Percentiles rank a stretch among this genome's conserved stretches.
Conservation (phyloP, 2,888 invertebrate genomes). For the Dicranocentrus wangi region DNA sequence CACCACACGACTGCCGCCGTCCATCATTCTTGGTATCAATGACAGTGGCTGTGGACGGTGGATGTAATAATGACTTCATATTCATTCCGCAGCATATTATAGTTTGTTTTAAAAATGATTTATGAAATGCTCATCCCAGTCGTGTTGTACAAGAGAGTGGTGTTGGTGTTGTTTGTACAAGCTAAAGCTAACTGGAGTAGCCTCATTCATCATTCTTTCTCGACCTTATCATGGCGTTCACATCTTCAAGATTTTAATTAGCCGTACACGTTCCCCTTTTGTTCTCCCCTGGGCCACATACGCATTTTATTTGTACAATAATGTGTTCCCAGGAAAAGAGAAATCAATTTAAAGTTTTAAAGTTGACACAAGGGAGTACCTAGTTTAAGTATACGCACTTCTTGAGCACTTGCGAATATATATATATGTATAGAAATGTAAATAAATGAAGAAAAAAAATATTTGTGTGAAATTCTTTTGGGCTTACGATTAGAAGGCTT, state of each 20-base stretch:
- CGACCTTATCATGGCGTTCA: conserved; percentile 23
- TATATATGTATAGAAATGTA: neutral
- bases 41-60: conserved; percentile 17
- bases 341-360: conserved; percentile 11
- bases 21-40: conserved; percentile 22
- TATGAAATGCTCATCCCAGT: conserved; percentile 9
- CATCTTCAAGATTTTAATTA: conserved; percentile 51
- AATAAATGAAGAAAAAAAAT: too few relatives aligned
- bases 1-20: neutral
- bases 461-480: conserved; percentile 1
- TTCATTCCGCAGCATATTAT: too few relatives aligned
- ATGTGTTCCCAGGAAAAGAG: neutral
- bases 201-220: conserved; percentile 40
- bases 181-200: conserved; percentile 26
- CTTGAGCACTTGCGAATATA: neutral
- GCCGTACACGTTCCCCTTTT: conserved; percentile 34
- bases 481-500: neutral
- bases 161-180: neutral
- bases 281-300: conserved; percentile 1
- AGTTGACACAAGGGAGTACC: neutral
- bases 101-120: conserved; percentile 17
- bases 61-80: neutral
- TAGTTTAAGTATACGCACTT: neutral
- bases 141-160: conserved; percentile 1
- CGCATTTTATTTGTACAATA: neutral